A percentile compares a stretch with the other conserved stretches of the same genome.
phyloP scores from a whole-genome alignment of 2,797 vertebrate genomes.

The Betta splendens region DNA sequence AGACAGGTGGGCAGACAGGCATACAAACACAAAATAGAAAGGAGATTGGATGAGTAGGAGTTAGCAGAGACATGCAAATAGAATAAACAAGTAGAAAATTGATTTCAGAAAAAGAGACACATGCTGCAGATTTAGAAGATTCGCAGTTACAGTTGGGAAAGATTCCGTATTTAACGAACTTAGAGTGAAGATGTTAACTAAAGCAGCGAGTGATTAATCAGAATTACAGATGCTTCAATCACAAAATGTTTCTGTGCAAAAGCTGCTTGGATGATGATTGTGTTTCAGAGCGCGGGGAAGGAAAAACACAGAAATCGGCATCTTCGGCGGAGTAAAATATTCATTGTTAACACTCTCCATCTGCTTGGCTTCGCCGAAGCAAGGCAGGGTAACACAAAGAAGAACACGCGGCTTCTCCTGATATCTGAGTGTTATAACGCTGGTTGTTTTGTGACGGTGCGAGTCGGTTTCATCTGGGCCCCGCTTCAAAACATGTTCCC shows the following conservation, averaged over 20 bases:
- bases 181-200: constrained; percentile 35
- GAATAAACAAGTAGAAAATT: constrained; percentile 40
- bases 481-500: constrained; percentile 57
- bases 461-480: constrained; percentile 44
- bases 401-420: constrained; percentile 40
- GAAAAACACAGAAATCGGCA: constrained; percentile 29
- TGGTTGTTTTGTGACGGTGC: constrained; percentile 47
- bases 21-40: constrained; percentile 66
- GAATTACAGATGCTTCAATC: constrained; percentile 41
- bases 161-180: constrained; percentile 19
- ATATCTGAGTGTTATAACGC: constrained; percentile 38
- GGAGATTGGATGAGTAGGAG: constrained; percentile 56
- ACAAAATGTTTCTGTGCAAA: constrained; percentile 13
- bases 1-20: constrained; percentile 68
- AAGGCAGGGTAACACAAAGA: constrained; percentile 34
- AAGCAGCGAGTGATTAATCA: constrained; percentile 47
- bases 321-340: constrained; percentile 55
- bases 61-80: constrained; percentile 50
- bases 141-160: constrained; percentile 9
- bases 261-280: constrained; percentile 10
- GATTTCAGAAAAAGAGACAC: constrained; percentile 35
- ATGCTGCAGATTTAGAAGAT: constrained; percentile 31
- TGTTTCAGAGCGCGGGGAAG: constrained; percentile 31
- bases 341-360: constrained; percentile 57
- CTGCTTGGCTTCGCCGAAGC: constrained; percentile 52